Evolutionary conservation across 2,888 invertebrate genomes (phyloP).

Genomic region (Andricus curvator): DNA sequence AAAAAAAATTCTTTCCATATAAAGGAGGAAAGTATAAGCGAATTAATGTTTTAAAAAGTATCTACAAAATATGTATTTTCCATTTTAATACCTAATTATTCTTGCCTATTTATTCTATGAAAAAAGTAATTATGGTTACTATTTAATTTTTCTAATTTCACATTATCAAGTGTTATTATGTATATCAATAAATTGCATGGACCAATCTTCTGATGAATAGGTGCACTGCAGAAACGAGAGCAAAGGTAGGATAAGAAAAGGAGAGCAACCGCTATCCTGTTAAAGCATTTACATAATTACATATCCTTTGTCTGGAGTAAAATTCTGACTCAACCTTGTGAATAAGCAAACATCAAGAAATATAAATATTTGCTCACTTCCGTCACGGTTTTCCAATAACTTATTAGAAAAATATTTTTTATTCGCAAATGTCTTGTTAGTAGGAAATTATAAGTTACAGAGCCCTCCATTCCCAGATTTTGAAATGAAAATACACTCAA

Average conservation of each 20-base stretch:
- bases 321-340: background rate
- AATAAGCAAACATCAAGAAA: background rate
- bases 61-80: too few species aligned
- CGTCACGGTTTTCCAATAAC: background rate
- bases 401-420: background rate
- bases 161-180: too few species aligned
- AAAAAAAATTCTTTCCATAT: too few species aligned
- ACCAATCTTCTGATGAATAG: conserved; percentile 13
- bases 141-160: too few species aligned
- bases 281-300: conserved; percentile 19
- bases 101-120: too few species aligned
- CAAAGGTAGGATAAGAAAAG: conserved; percentile 28
- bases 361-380: background rate
- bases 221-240: conserved; percentile 31
- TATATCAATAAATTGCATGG: background rate
- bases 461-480: background rate
- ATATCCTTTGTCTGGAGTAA: conserved; percentile 2
- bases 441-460: background rate
- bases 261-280: conserved; percentile 34
- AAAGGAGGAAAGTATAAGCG: too few species aligned
- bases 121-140: too few species aligned
- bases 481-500: background rate
- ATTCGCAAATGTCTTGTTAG: background rate
- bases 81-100: too few species aligned
- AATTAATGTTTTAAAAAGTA: too few species aligned